phyloP scores from a whole-genome alignment of 2,888 invertebrate genomes.

The Drosophila tripunctata region DNA sequence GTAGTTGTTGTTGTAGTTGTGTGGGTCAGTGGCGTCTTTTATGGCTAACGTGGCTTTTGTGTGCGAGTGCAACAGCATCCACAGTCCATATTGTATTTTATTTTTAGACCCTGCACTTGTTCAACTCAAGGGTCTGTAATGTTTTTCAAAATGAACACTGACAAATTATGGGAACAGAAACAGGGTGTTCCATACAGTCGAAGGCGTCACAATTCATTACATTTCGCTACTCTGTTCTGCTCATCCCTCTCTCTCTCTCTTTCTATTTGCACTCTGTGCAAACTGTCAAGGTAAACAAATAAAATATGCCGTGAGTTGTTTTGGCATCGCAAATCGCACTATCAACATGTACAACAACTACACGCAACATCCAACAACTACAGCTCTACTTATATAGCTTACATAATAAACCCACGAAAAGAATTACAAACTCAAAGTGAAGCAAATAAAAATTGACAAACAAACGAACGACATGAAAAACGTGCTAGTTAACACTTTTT shows the following conservation, averaged over 20 bases:
- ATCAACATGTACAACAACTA: slow-evolving; percentile 29
- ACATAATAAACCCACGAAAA: slow-evolving; percentile 51
- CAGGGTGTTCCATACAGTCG: slow-evolving; percentile 27
- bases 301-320: slow-evolving; percentile 36
- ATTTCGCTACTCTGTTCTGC: slow-evolving; percentile 1
- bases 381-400: slow-evolving; percentile 34
- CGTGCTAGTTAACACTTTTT: not conserved
- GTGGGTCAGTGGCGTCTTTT: slow-evolving; percentile 75
- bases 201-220: slow-evolving; percentile 35
- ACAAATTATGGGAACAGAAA: no score
- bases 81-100: slow-evolving; percentile 30
- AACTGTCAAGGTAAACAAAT: slow-evolving; percentile 68
- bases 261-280: no score
- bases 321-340: slow-evolving; percentile 46
- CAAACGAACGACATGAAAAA: slow-evolving; percentile 8
- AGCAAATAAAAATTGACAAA: slow-evolving; percentile 71
- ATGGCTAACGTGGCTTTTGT: slow-evolving; percentile 18
- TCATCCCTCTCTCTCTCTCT: slow-evolving; percentile 7
- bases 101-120: slow-evolving; percentile 19
- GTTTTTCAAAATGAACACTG: slow-evolving; percentile 7
- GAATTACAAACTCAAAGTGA: slow-evolving; percentile 54
- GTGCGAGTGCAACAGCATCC: slow-evolving; percentile 32
- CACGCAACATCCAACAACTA: slow-evolving; percentile 11
- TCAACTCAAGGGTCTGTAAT: not conserved
- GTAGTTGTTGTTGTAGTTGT: slow-evolving; percentile 39